Evolutionary conservation across 2,888 invertebrate species (phyloP), one percentile per base, ranked within the genome.

Genomic region (Spilosoma lubricipeda): DNA sequence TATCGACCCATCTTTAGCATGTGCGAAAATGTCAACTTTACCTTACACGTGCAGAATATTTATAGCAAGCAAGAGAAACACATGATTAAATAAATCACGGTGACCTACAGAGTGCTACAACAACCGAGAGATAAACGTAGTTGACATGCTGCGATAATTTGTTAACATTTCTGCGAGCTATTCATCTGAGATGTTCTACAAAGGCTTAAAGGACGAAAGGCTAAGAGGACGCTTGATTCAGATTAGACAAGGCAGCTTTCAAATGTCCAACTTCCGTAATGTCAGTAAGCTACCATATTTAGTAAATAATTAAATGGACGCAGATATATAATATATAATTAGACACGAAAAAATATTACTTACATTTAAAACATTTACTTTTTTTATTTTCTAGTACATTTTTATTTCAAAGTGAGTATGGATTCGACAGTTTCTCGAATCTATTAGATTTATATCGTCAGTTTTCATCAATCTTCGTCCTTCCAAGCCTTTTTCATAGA

Each of bases 131-230:
- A 82, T 80, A 82, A 79, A 68, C 67, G 52, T 56, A 76, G 80
- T 80, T 84, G 84, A 80, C 80, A 80, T 73, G 83, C 77, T 80
- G 77, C 67, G 85, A 82, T 84, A 84, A 79, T 82, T 80, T 77
- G 77, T 78, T 77, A 75, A 68, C 72, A 75, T 82, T 80, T 77
- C 78, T 71, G 67, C 75, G 71, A 15, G 70, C 73, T 71, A 77
- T 83, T 76, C 74, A 84, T 85, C 83, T 77, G 67, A 71, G 83
- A 85, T 85, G 80, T 76, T 80, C 82, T 72, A 80, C 72, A 82
- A 80, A 80, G 77, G 69, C 72, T 77, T 70, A 71, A 78, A 78
- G 75, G 77, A 82, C 73, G 70, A 84, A 77, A 80, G 30, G 65
- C 73, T 80, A 84, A 84, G 71, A 65, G 64, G n/a, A 67, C 65